A percentile compares a stretch with the other conserved stretches of the same genome.
Conservation (phyloP, 2,113 vertebrate genomes). For the Myanophis thanlyinensis region DNA sequence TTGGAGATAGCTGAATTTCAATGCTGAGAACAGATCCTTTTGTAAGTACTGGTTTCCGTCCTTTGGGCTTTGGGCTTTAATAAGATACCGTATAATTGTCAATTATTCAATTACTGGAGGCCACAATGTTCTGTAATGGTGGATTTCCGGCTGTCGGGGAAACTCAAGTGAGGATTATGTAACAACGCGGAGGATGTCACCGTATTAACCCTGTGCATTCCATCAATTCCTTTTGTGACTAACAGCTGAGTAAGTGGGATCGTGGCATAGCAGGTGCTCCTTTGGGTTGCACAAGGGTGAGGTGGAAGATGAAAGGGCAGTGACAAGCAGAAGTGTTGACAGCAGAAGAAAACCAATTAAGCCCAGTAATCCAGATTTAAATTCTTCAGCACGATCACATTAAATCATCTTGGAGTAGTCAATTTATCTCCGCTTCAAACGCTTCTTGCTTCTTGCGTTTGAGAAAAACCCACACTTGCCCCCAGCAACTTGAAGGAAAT, state of each 20-base stretch:
- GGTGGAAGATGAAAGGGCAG: not conserved
- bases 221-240: not conserved
- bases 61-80: not conserved
- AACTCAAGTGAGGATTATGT: not conserved
- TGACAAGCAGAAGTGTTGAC: not conserved
- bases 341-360: not conserved
- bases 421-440: too few species aligned
- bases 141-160: not conserved
- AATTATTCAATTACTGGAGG: slow-evolving; percentile 13
- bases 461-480: not conserved
- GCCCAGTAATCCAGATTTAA: not conserved
- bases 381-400: not conserved
- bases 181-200: not conserved
- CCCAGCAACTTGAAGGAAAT: not conserved
- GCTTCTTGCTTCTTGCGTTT: not conserved
- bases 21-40: not conserved
- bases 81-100: not conserved
- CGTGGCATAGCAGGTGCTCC: not conserved
- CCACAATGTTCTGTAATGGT: not conserved
- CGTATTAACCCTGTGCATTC: slow-evolving; percentile 17
- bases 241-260: slow-evolving; percentile 4
- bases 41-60: not conserved
- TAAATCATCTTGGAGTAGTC: not conserved
- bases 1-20: not conserved
- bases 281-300: not conserved